Evolutionary conservation across 2,113 vertebrate species (phyloP), one percentile per base, ranked within the genome.

Genomic region (Eonycteris spelaea): DNA sequence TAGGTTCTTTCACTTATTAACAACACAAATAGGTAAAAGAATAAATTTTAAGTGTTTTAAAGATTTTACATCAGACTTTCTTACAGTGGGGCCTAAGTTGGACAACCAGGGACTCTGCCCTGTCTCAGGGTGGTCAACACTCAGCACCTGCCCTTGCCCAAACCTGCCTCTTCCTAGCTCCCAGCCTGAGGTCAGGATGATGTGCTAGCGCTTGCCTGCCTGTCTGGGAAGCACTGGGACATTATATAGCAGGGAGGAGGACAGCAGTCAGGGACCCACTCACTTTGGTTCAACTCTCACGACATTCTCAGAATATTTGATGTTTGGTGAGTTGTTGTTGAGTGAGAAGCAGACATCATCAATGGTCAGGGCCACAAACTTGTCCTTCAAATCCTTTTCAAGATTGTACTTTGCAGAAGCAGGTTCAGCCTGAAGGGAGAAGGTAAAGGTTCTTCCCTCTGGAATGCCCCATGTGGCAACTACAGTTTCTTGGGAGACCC

Each of bases 321-420:
- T 97, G 33, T 97, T 94, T 2, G 98, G 97, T 22, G 98, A 98
- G 93, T 99, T 98, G 35, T 98, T 98, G 96, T 98, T 99, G 97
- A 99, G 98, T n/a, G 98, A 88, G 71, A 98, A 97, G 95, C 99
- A 99, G 95, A 98, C 98, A 92, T 98, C 98, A 19, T 99, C 99
- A 0, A 99, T 99, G 18, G 91, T 98, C 90, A 99, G 97, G 28
- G 99, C 99, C 33, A 97, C 94, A 86, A 97, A 99, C 93, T 99
- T 99, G 97, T 99, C 99, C 97, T 98, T 98, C 97, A 99, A 97
- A 88, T 99, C 99, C 97, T 99, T 98, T 92, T 99, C 99, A 55
- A 99, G 97, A 18, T 96, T 97, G 92, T 99, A 99, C 95, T 99
- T 99, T 84, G 98, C 98, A 4, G 99, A 98, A 98, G 74, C 99